Evolutionary conservation across 2,888 invertebrate species (phyloP), one percentile per base, ranked within the genome.

Genomic region (Mimachlamys varia): DNA sequence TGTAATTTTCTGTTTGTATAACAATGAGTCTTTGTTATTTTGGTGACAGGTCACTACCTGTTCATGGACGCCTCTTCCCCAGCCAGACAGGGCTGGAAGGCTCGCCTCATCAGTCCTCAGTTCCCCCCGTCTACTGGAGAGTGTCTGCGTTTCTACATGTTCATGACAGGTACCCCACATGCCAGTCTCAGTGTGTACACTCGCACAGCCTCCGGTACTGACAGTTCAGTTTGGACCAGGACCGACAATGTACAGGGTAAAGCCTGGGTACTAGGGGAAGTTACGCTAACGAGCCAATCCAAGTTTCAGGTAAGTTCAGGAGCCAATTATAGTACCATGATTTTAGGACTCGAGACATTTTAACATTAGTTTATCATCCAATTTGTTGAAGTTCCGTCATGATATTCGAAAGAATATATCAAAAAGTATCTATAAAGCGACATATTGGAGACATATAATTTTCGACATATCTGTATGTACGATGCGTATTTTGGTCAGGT

Each of bases 41-140:
- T 49, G 88, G 88, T 94, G 91, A 12, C 92, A 95, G 96, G 96
- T 4, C 94, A 94, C 91, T 96, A 94, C 91, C 91, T 95, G n/a
- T 95, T 94, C 89, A 93, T 93, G 37, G 94, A 95, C 88, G 93
- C 95, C 17, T 94, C 97, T 10, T 97, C 97, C 92, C 97, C 97
- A 0, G 96, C 97, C 89, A 94, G 97, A 92, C 97, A 97, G 0
- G 97, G 97, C 1, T 97, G 97, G 94, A 96, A 96, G 88, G 97
- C 98, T 0, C 96, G 97, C 91, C 96, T 98, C 10, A 89, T 94
- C 50, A 95, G 95, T 13, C 94, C 94, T 12, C 53, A 90, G 3
- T 94, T 94, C 89, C 94, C 94, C 0, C 92, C 94, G 19, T 94
- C 95, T n/a, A 92, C 91, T 0, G 93, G 93, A 10, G 93, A 94